A percentile compares a stretch with the other conserved stretches of the same genome.
These are phyloP conservation scores for Prolemur simus DNA, from an alignment of 2,113 vertebrate species.

Conservation along the genomic window DNA sequence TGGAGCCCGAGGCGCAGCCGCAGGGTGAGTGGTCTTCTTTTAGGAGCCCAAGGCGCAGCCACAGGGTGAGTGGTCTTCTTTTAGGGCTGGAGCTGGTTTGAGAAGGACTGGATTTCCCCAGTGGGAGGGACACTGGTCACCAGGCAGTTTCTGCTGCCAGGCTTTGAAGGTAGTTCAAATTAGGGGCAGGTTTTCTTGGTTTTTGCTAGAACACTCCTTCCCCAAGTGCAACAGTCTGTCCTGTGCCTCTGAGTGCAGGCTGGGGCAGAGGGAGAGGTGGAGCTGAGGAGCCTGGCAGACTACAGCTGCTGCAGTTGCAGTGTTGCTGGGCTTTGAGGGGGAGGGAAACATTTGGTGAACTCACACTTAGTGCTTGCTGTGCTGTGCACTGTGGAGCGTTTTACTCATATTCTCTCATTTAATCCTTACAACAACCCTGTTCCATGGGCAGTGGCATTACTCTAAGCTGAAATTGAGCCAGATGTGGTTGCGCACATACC, in stretches of 20 bases:
- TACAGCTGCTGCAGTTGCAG: rapidly evolving
- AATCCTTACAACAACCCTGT: too few species aligned
- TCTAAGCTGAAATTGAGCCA: neutral
- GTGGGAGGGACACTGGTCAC: neutral
- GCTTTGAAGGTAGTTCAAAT: neutral
- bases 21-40: rapidly evolving
- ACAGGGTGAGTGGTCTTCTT: too few species aligned
- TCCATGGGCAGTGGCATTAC: neutral
- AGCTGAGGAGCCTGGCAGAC: rapidly evolving
- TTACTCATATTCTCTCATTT: neutral
- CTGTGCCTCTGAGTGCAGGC: neutral
- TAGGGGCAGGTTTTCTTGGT: neutral
- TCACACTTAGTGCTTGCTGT: neutral
- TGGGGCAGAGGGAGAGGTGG: neutral
- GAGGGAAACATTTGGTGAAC: neutral
- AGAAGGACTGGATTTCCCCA: neutral
- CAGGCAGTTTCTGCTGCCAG: neutral
- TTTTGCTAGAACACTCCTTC: neutral
- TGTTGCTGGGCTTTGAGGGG: neutral
- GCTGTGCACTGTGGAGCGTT: rapidly evolving
- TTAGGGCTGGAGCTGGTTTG: neutral
- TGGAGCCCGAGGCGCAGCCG: rapidly evolving
- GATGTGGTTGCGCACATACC: neutral
- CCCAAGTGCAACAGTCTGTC: neutral
- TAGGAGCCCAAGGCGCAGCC: too few species aligned